These are phyloP conservation scores for Clusia tigrina DNA, from an alignment of 2,888 invertebrate genomes.

Conservation along the genomic window DNA sequence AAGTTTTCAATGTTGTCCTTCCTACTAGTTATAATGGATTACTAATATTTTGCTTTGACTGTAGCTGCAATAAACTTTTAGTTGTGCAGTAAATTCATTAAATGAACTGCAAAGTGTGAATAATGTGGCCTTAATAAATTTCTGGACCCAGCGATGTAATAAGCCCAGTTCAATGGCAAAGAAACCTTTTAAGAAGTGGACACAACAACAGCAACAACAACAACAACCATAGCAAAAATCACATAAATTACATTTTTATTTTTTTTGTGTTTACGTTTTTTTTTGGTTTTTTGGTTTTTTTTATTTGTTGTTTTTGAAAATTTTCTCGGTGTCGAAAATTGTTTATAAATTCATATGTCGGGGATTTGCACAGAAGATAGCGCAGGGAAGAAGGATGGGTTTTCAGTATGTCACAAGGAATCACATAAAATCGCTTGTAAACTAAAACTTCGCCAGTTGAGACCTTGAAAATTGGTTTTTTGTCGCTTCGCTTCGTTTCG, in stretches of 20 bases:
- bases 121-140: slow-evolving; percentile 39
- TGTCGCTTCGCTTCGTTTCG: not conserved
- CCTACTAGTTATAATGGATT: too few relatives aligned
- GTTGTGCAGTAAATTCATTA: slow-evolving; percentile 20
- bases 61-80: too few relatives aligned
- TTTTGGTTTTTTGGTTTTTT: not conserved
- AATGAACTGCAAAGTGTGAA: slow-evolving; percentile 37
- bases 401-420: slow-evolving; percentile 9
- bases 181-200: not conserved
- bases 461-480: not conserved
- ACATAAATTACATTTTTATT: not conserved
- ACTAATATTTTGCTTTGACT: not conserved
- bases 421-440: slow-evolving; percentile 1
- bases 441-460: not conserved
- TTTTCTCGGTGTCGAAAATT: not conserved
- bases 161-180: not conserved
- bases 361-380: not conserved
- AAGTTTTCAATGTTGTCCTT: too few relatives aligned
- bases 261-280: too few relatives aligned
- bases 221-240: not conserved
- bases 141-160: not conserved
- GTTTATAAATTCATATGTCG: not conserved
- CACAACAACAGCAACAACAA: too few relatives aligned
- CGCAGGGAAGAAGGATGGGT: not conserved
- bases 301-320: not conserved